Percentiles rank a stretch among this genome's conserved stretches.
These are phyloP conservation scores for Sarcophaga caerulescens DNA, from an alignment of 2,888 invertebrate genomes.

Conservation along the genomic window DNA sequence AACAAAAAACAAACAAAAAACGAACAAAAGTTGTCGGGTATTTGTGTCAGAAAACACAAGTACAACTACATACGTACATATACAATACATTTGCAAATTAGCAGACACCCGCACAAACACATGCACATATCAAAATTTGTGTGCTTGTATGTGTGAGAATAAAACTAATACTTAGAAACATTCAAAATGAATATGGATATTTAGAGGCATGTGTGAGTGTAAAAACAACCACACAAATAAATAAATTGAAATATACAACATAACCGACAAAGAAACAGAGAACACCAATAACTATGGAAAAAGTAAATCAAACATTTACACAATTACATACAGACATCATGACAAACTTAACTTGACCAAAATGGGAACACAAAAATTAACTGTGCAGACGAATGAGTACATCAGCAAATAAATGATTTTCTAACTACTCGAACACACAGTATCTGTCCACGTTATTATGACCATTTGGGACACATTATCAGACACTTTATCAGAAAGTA, in stretches of 20 bases:
- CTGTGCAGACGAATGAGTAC: slow-evolving; percentile 42
- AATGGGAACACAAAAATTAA: slow-evolving; percentile 55
- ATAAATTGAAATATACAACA: not conserved
- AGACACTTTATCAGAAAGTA: no score
- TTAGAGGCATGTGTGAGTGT: not conserved
- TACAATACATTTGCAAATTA: slow-evolving; percentile 2
- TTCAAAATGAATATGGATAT: slow-evolving; percentile 23
- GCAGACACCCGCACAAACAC: slow-evolving; percentile 15
- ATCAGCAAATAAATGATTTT: slow-evolving; percentile 53
- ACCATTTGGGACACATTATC: not conserved
- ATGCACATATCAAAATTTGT: not conserved
- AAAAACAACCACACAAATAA: slow-evolving; percentile 21
- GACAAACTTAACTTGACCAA: slow-evolving; percentile 55
- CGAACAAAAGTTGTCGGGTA: slow-evolving; percentile 59
- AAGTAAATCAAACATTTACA: slow-evolving; percentile 9
- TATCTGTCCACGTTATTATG: not conserved
- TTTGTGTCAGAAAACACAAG: slow-evolving; percentile 60
- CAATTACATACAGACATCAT: slow-evolving; percentile 24
- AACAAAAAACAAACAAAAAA: slow-evolving; percentile 44
- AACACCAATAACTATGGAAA: not conserved
- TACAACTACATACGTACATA: slow-evolving; percentile 15
- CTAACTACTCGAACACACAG: slow-evolving; percentile 15
- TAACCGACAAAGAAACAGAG: slow-evolving; percentile 9
- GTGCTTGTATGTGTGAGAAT: not conserved
- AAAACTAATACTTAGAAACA: slow-evolving; percentile 47